phyloP scores from a whole-genome alignment of 2,888 invertebrate species.

The Prosopocoilus inquinatus region DNA sequence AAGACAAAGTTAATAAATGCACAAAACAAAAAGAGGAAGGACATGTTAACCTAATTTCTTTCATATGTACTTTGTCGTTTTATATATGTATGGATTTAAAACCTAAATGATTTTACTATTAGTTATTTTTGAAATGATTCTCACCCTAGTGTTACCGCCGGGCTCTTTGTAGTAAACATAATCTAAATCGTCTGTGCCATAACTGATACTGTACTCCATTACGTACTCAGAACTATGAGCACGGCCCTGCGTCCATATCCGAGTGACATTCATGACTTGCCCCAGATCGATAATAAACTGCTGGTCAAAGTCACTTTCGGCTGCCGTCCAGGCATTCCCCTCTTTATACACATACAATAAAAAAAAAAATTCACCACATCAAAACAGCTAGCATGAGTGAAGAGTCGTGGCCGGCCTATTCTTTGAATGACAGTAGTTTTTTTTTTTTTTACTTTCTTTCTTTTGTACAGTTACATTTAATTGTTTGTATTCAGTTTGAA shows the following conservation, averaged over 20 bases:
- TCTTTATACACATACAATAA: too few species aligned
- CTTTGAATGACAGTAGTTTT: too few species aligned
- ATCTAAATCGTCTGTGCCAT: constrained; percentile 87
- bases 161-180: constrained; percentile 87
- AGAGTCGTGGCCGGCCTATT: too few species aligned
- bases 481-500: too few species aligned
- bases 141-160: constrained; percentile 88
- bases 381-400: too few species aligned
- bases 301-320: constrained; percentile 89
- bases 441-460: too few species aligned
- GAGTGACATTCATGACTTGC: constrained; percentile 81
- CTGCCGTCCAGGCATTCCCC: constrained; percentile 88
- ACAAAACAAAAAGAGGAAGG: background rate
- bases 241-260: constrained; percentile 87
- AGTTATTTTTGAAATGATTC: constrained; percentile 22
- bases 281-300: constrained; percentile 88
- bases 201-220: constrained; percentile 90
- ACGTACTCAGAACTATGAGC: constrained; percentile 89
- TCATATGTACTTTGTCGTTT: background rate
- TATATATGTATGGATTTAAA: constrained; percentile 1
- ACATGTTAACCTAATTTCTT: background rate
- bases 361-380: background rate
- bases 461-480: too few species aligned
- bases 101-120: background rate
- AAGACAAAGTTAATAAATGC: background rate